Evolutionary conservation across 2,888 invertebrate genomes (phyloP).

Genomic region (Leucophenga maculata): DNA sequence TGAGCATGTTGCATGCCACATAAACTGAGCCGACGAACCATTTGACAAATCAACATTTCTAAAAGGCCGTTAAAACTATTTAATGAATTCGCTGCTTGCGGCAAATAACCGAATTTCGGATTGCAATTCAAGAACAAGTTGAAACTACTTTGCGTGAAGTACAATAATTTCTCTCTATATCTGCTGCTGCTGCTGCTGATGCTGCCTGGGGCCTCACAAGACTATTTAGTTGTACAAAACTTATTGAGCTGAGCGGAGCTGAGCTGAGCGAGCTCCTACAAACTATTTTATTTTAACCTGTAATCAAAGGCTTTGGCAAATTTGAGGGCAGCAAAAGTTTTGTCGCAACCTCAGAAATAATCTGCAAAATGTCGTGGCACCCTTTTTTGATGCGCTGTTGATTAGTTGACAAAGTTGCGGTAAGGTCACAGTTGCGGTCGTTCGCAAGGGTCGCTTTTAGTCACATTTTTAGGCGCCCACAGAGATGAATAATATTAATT

Average conservation of each 20-base stretch:
- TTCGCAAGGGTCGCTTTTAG: background rate
- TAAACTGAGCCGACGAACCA: background rate
- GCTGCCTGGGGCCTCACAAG: too few relatives aligned
- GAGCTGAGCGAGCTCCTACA: background rate
- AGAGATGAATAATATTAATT: background rate
- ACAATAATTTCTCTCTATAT: too few relatives aligned
- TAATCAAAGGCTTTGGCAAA: too few relatives aligned
- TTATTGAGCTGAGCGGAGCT: background rate
- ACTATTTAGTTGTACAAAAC: too few relatives aligned
- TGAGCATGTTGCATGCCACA: too few relatives aligned
- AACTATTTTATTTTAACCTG: too few relatives aligned
- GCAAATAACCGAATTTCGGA: too few relatives aligned
- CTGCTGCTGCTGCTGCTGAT: too few relatives aligned
- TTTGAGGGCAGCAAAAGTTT: background rate
- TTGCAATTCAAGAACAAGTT: too few relatives aligned
- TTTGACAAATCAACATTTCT: background rate
- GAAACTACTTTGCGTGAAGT: too few relatives aligned
- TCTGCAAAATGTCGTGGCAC: background rate
- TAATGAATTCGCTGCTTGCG: too few relatives aligned
- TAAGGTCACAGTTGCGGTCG: background rate
- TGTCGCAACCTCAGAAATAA: constrained; percentile 11
- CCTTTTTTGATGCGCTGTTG: background rate
- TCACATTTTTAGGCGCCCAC: background rate
- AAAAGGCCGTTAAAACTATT: too few relatives aligned
- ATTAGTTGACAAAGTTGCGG: constrained; percentile 1